Conservation (phyloP, 30 jellyfish, hydroid and myxozoan genomes). For the Haliclystus octoradiatus region DNA sequence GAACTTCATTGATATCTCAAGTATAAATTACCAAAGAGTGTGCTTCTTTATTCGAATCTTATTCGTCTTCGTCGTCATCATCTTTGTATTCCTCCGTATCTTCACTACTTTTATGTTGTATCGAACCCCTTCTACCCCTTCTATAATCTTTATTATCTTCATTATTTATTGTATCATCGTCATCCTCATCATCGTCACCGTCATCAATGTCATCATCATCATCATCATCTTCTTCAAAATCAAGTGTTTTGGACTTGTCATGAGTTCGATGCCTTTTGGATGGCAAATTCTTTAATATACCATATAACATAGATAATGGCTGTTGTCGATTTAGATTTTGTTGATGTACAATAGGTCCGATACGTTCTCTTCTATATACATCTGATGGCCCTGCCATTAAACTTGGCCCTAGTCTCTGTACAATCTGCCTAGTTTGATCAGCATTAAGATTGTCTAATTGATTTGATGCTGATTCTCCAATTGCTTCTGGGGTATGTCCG, state of each 20-base stretch:
- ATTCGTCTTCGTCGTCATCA: constrained; percentile 12
- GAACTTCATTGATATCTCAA: no score
- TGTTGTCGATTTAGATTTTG: no score
- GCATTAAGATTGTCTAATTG: background rate
- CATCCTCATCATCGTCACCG: constrained; percentile 8
- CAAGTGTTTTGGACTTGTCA: background rate
- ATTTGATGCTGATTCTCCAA: background rate
- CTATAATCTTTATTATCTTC: background rate
- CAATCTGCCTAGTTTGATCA: background rate
- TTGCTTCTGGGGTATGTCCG: background rate
- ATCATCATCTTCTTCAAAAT: constrained; percentile 5
- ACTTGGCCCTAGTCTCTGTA: no score
- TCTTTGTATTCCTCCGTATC: constrained; percentile 1
- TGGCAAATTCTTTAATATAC: background rate
- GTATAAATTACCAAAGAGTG: no score
- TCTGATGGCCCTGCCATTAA: no score
- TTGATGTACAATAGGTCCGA: no score
- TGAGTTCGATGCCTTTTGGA: background rate
- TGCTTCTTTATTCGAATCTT: constrained; percentile 7
- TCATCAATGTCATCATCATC: background rate
- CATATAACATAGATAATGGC: background rate
- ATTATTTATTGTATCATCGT: background rate
- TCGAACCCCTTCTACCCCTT: background rate
- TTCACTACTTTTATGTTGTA: background rate
- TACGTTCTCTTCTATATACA: no score